These are phyloP conservation scores for Chaetodon trifascialis DNA, from an alignment of 2,113 vertebrate genomes.

Conservation along the genomic window DNA sequence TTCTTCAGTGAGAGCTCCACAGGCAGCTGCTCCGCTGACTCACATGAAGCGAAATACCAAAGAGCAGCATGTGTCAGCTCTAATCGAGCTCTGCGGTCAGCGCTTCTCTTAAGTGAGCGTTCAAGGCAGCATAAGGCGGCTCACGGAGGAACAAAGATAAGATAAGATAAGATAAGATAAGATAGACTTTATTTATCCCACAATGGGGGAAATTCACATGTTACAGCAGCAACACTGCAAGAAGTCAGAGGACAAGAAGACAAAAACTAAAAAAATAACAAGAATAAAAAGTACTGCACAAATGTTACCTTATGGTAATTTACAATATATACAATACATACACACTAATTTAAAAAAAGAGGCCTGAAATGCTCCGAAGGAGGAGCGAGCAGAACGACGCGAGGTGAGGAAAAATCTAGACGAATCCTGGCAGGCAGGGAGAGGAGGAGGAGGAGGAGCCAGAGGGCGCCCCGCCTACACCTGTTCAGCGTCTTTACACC, in stretches of 20 bases:
- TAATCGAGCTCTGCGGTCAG: slow-evolving; percentile 55
- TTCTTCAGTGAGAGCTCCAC: slow-evolving; percentile 15
- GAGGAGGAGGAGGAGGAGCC: background rate
- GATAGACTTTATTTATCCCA: too few species aligned
- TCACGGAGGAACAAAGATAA: slow-evolving; percentile 49
- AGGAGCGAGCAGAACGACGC: background rate
- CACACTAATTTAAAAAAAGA: too few species aligned
- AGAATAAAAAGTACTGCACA: too few species aligned
- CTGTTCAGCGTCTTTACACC: too few species aligned
- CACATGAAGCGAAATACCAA: slow-evolving; percentile 56
- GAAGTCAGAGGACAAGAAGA: too few species aligned
- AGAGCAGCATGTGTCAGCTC: slow-evolving; percentile 67
- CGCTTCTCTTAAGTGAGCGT: slow-evolving; percentile 50
- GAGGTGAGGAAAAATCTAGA: background rate
- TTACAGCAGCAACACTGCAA: too few species aligned
- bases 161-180: too few species aligned
- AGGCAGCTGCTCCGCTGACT: slow-evolving; percentile 48
- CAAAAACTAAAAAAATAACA: too few species aligned
- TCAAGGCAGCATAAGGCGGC: slow-evolving; percentile 45
- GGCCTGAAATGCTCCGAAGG: too few species aligned
- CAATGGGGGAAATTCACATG: too few species aligned
- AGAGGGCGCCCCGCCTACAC: background rate
- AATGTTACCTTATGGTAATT: too few species aligned
- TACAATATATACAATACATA: too few species aligned
- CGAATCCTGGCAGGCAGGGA: background rate